A percentile compares a stretch with the other conserved stretches of the same genome.
Conservation (phyloP, 2,888 invertebrate species). For the Autographa pulchrina region DNA sequence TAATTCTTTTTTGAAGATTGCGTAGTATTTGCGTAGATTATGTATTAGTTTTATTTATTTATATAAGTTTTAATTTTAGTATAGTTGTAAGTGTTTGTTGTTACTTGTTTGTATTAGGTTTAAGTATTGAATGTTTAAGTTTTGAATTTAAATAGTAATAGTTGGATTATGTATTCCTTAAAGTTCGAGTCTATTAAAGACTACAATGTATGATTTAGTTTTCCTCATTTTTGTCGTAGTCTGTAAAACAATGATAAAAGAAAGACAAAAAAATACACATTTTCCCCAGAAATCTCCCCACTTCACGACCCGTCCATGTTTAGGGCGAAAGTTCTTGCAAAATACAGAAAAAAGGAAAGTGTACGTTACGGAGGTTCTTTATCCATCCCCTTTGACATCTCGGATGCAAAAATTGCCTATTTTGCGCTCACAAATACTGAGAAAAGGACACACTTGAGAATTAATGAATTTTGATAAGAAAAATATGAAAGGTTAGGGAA, state of each 20-base stretch:
- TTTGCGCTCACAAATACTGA: constrained; percentile 41
- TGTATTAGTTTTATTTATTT: no score
- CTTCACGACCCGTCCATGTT: not conserved
- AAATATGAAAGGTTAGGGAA: constrained; percentile 32
- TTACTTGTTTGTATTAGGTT: no score
- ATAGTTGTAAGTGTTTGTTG: no score
- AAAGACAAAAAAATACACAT: not conserved
- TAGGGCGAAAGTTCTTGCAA: not conserved
- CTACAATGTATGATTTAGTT: no score
- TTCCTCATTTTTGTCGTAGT: not conserved
- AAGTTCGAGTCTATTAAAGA: no score
- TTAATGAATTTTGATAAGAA: constrained; percentile 45
- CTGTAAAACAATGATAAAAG: not conserved
- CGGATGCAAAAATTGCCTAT: constrained; percentile 51
- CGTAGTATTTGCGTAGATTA: no score
- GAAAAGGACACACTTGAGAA: constrained; percentile 36
- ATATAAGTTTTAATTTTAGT: no score
- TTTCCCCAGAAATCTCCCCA: not conserved
- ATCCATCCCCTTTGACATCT: constrained; percentile 14
- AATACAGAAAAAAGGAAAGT: not conserved
- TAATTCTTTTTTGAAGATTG: not conserved
- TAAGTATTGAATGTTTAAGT: no score
- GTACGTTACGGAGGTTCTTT: constrained; percentile 1
- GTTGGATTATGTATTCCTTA: no score
- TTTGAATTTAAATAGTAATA: no score